Evolutionary conservation across 2,113 vertebrate genomes (phyloP), one percentile per base, ranked within the genome.

Genomic region (Mustela lutreola): DNA sequence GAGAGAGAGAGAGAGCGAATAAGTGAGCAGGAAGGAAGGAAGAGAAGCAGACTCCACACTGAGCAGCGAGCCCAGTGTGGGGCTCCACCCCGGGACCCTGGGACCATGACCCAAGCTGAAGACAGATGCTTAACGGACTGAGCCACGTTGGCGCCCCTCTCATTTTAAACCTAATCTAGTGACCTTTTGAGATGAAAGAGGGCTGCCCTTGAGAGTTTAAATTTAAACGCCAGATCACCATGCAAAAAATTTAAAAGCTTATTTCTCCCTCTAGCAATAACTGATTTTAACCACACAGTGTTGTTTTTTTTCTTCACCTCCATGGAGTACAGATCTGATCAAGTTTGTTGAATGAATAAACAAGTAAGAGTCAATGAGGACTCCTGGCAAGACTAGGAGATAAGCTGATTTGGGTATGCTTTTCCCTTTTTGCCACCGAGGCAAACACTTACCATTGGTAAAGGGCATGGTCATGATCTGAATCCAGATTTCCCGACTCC

Each of bases 171-270:
- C 48, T 71, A 75, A 5, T 70, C 58, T 65, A 18, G 10, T 73
- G 8, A 63, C 84, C 56, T 96, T 96, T 95, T 63, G 56, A 88
- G 87, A 84, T 80, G 39, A 96, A 33, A 31, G 26, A 88, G 50
- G 28, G 48, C 85, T 78, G 67, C 84, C n/a, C 45, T 95, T 28
- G 18, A 63, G 26, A 80, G 28, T 89, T 89, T 79, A 95, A 93
- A 86, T 26, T 92, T 75, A 92, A 90, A 92, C 19, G 39, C 1
- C n/a, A 89, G n/a, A 12, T 86, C 60, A 83, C 39, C 45, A 15
- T 33, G 24, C 0, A 95, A 96, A 87, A 87, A 39, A 79, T 87
- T 75, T 11, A 90, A 92, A 86, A 88, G 18, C 22, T 6, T 56
- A 18, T 92, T 91, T 89, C 14, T 62, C 28, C 26, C 62, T 89